Evolutionary conservation across 2,888 invertebrate species (phyloP).

Genomic region (Oscheius sp.): DNA sequence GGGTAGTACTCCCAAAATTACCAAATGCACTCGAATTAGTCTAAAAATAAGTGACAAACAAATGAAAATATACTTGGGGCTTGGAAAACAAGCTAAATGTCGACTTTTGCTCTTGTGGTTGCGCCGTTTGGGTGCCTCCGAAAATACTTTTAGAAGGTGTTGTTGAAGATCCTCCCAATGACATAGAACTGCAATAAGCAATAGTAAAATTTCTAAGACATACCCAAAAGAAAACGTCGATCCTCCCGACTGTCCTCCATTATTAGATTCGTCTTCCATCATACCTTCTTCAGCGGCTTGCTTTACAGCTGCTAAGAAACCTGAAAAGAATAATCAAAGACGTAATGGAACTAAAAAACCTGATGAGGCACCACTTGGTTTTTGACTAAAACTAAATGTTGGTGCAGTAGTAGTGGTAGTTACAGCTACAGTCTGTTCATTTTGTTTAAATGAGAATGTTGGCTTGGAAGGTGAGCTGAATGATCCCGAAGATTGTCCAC

Average conservation of each 20-base stretch:
- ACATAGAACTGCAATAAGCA: background rate
- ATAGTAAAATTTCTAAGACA: background rate
- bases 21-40: constrained; percentile 14
- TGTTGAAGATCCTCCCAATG: background rate
- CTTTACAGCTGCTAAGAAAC: constrained; percentile 18
- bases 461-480: background rate
- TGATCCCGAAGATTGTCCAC: background rate
- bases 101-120: background rate
- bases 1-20: background rate
- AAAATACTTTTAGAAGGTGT: constrained; percentile 4
- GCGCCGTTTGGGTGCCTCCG: background rate
- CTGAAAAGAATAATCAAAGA: background rate
- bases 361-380: constrained; percentile 6
- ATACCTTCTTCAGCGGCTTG: constrained; percentile 17
- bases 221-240: constrained; percentile 20
- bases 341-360: background rate
- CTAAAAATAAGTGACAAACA: background rate
- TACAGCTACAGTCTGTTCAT: background rate
- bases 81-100: constrained; percentile 5
- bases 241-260: background rate
- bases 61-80: background rate
- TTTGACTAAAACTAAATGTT: constrained; percentile 1
- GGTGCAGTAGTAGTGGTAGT: background rate
- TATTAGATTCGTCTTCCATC: constrained; percentile 18
- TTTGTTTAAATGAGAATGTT: constrained; percentile 8